Conservation (phyloP, 2,797 vertebrate genomes). For the Ara ararauna region DNA sequence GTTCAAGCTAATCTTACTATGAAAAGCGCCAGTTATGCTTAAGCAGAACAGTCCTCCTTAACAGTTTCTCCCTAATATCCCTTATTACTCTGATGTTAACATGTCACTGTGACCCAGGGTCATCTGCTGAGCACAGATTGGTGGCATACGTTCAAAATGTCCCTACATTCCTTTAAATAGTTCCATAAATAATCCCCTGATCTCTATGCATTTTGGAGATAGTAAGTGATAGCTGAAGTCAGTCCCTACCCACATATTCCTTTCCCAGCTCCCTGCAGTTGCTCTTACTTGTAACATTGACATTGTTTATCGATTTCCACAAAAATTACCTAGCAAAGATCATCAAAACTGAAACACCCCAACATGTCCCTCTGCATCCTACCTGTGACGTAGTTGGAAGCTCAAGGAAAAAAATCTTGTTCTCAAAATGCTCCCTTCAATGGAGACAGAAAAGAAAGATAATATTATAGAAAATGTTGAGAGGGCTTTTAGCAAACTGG, state of each 20-base stretch:
- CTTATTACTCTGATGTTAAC: conserved; percentile 23
- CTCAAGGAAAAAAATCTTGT: not conserved
- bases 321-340: not conserved
- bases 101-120: conserved; percentile 11
- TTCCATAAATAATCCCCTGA: conserved; percentile 6
- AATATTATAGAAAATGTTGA: not conserved
- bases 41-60: conserved; percentile 1
- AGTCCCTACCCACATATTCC: not conserved
- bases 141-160: conserved; percentile 24
- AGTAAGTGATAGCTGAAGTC: not conserved
- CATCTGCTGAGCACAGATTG: conserved; percentile 1
- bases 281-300: not conserved
- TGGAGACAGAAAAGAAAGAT: not conserved
- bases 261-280: not conserved
- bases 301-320: not conserved
- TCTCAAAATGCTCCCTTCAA: not conserved
- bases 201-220: not conserved
- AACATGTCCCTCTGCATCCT: not conserved
- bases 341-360: not conserved
- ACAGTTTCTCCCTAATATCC: not conserved
- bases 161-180: conserved; percentile 27
- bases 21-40: not conserved
- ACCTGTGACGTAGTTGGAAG: not conserved
- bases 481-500: not conserved
- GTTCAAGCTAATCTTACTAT: not conserved